Percentiles rank a stretch among this genome's conserved stretches.
Conservation (phyloP, 2,797 vertebrate species). For the Monodelphis domestica region DNA sequence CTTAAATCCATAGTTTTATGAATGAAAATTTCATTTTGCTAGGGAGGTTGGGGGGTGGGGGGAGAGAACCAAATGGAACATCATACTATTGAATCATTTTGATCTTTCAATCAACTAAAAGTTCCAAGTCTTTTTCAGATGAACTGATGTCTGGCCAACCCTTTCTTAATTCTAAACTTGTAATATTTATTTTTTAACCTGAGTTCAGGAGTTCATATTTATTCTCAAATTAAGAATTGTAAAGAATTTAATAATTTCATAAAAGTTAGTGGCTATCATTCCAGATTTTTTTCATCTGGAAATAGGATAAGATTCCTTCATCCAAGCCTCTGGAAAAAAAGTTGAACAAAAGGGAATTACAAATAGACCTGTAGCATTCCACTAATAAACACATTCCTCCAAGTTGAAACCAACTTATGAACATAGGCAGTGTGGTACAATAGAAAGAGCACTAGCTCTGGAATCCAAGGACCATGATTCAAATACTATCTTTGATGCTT, state of each 20-base stretch:
- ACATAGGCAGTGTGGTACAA: background rate
- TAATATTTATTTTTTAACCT: background rate
- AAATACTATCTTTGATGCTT: too few relatives aligned
- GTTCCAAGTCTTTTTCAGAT: background rate
- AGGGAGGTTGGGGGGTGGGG: background rate
- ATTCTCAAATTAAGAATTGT: background rate
- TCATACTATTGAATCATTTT: background rate
- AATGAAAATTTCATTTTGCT: background rate
- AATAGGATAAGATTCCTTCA: background rate
- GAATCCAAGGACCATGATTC: background rate
- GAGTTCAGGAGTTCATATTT: background rate
- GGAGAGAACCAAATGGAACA: background rate
- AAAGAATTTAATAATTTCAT: background rate
- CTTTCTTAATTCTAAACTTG: background rate
- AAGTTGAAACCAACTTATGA: background rate
- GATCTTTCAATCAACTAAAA: background rate
- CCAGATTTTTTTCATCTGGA: background rate
- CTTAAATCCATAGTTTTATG: background rate
- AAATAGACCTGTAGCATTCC: background rate
- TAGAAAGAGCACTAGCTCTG: background rate
- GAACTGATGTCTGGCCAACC: background rate
- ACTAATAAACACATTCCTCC: background rate
- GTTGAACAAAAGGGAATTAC: background rate
- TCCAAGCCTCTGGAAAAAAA: background rate
- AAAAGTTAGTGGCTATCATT: background rate